A percentile compares a stretch with the other conserved stretches of the same genome.
These are phyloP conservation scores for Pachyuromys duprasi DNA, from an alignment of 2,797 vertebrate genomes.

Conservation along the genomic window DNA sequence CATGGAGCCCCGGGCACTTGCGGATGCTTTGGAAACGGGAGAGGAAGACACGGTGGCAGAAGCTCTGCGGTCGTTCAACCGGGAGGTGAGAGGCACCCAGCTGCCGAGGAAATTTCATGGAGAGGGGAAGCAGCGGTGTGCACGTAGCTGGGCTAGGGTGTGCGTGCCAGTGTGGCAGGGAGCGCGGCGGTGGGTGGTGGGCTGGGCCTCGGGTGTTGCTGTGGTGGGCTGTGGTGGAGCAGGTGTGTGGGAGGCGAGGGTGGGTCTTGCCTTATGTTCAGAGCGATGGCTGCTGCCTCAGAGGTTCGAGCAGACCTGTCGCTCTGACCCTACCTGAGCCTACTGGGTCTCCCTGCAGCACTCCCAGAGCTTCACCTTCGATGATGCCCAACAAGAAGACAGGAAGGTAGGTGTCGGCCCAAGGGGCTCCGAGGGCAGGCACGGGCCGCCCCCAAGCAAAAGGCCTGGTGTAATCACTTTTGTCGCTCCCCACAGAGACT, in stretches of 20 bases:
- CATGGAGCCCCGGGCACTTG: constrained; percentile 91
- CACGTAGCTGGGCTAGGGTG: background rate
- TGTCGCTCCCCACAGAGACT: constrained; percentile 87
- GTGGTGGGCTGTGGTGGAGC: background rate
- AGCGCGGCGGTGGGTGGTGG: background rate
- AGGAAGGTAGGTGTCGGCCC: constrained; percentile 71
- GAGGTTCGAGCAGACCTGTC: background rate
- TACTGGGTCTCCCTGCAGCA: constrained; percentile 62
- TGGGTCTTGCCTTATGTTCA: background rate
- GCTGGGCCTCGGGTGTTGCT: background rate
- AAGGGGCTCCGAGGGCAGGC: background rate
- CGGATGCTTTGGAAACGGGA: constrained; percentile 91
- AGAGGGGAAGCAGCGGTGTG: background rate
- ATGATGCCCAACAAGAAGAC: constrained; percentile 69
- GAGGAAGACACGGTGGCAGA: constrained; percentile 89
- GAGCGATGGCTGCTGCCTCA: background rate
- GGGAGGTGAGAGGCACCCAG: constrained; percentile 89
- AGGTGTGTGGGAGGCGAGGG: background rate
- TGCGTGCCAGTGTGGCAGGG: background rate
- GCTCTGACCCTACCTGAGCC: background rate
- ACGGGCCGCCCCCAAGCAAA: background rate
- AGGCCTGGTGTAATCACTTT: background rate
- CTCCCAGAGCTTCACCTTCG: constrained; percentile 78
- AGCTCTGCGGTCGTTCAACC: constrained; percentile 92
- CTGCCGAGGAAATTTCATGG: background rate